phyloP scores from a whole-genome alignment of 2,888 invertebrate genomes.

The Bombylius major region DNA sequence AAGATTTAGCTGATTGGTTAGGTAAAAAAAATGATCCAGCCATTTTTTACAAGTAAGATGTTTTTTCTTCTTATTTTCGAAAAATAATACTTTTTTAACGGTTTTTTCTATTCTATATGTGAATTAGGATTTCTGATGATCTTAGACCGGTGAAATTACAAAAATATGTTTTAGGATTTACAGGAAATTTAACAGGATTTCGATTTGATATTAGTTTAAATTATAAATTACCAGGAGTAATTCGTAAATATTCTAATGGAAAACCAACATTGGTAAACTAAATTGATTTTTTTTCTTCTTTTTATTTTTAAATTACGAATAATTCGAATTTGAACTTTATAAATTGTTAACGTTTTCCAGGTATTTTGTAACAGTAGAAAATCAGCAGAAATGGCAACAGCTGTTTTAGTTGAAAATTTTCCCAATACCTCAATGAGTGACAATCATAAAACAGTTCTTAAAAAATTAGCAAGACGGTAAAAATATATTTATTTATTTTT shows the following conservation, averaged over 20 bases:
- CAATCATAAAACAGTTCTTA: conserved; percentile 35
- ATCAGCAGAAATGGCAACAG: conserved; percentile 55
- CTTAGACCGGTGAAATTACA: conserved; percentile 60
- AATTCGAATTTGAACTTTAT: too few species aligned
- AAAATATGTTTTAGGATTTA: conserved; percentile 58
- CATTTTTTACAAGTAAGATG: conserved; percentile 6
- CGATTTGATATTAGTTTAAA: conserved; percentile 66
- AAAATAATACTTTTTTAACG: background rate
- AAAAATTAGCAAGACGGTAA: conserved; percentile 39
- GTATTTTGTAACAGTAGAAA: conserved; percentile 70
- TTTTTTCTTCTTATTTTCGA: background rate
- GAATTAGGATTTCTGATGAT: conserved; percentile 51
- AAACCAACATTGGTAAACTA: conserved; percentile 56
- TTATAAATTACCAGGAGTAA: conserved; percentile 56
- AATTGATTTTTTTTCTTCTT: background rate
- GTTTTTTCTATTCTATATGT: background rate
- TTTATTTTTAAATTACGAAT: too few species aligned
- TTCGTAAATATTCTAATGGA: conserved; percentile 54
- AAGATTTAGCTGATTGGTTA: conserved; percentile 63
- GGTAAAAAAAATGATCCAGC: conserved; percentile 40
- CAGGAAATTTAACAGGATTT: conserved; percentile 47
- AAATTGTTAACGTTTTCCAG: conserved; percentile 27
- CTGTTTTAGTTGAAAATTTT: conserved; percentile 35
- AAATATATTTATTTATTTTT: background rate
- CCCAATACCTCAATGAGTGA: conserved; percentile 9